Conservation (phyloP, 2,797 vertebrate genomes). For the Fringilla coelebs region DNA sequence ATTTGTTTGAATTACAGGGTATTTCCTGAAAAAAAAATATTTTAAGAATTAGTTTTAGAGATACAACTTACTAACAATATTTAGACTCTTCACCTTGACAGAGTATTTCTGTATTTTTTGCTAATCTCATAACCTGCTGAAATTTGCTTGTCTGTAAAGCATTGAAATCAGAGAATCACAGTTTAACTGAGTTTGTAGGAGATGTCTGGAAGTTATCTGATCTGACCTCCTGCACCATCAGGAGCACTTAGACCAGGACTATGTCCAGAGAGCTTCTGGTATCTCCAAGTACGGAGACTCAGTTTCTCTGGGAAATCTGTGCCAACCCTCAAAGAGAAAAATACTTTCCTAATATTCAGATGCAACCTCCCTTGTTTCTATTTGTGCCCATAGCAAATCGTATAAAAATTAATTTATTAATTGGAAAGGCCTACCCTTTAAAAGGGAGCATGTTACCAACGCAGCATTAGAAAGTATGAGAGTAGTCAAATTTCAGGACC, state of each 20-base stretch:
- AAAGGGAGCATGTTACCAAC: not conserved
- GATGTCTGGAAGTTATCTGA: not conserved
- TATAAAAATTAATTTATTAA: not conserved
- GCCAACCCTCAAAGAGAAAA: not conserved
- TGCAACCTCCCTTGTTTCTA: not conserved
- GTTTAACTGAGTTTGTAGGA: not conserved
- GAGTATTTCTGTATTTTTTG: not conserved
- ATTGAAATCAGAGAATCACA: not conserved
- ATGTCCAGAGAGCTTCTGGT: not conserved
- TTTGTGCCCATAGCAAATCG: not conserved
- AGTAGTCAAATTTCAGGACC: not conserved
- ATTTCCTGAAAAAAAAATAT: slow-evolving; percentile 79
- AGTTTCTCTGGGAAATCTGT: not conserved
- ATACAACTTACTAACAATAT: not conserved
- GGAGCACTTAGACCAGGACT: not conserved
- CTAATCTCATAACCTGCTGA: not conserved
- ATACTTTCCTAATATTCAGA: not conserved
- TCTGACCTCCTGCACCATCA: not conserved
- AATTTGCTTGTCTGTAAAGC: not conserved
- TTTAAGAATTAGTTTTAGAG: not conserved
- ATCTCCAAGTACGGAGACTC: not conserved
- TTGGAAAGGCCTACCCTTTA: not conserved
- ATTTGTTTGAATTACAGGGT: slow-evolving; percentile 84
- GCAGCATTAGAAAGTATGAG: not conserved
- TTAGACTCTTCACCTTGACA: not conserved